A percentile compares a stretch with the other conserved stretches of the same genome.
Conservation (phyloP, 2,113 vertebrate species). For the Barnardius zonarius region DNA sequence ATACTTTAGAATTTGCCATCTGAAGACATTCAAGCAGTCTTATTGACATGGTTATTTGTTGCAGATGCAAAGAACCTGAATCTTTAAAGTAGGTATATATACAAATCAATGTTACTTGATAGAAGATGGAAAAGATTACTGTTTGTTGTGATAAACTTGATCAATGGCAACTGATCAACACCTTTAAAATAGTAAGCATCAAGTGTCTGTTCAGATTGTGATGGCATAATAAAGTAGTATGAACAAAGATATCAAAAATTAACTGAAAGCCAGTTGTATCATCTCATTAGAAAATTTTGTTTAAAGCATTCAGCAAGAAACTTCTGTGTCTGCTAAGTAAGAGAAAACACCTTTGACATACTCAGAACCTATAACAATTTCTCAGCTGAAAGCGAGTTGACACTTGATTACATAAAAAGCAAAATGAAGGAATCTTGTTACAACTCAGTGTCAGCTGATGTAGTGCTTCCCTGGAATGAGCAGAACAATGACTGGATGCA, state of each 20-base stretch:
- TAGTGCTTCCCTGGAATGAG: background rate
- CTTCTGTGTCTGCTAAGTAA: background rate
- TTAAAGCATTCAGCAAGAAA: background rate
- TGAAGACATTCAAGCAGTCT: background rate
- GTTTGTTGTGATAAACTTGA: background rate
- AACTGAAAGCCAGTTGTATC: background rate
- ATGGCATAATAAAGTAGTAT: background rate
- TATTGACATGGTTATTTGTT: background rate
- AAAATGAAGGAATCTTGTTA: background rate
- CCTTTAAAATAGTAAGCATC: background rate
- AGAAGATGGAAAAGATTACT: background rate
- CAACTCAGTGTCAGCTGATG: background rate
- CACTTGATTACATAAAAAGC: background rate
- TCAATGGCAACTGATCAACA: background rate
- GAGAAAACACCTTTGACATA: background rate
- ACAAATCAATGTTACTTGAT: background rate
- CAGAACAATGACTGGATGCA: background rate
- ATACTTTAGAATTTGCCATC: background rate
- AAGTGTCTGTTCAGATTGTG: background rate
- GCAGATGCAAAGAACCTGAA: background rate
- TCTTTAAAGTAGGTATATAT: background rate
- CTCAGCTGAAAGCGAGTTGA: background rate
- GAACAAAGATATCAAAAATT: background rate
- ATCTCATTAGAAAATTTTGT: background rate
- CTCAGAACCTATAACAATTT: background rate